Evolutionary conservation across 1,140 invertebrate genomes (phyloP).

Genomic region (Nephotettix cincticeps): DNA sequence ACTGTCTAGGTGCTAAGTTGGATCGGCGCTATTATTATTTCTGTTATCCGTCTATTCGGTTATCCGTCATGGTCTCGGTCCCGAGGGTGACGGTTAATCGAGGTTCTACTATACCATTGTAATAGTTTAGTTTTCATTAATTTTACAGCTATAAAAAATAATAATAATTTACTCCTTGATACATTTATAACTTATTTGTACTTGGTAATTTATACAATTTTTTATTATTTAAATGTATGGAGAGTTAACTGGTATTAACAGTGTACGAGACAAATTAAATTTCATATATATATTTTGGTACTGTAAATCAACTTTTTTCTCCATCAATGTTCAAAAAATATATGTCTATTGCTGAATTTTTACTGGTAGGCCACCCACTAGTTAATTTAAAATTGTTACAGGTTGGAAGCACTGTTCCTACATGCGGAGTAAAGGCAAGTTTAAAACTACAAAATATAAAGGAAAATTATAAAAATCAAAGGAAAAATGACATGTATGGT

Average conservation of each 20-base stretch:
- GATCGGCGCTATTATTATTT: too few species aligned
- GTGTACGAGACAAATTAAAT: neutral
- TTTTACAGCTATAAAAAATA: too few species aligned
- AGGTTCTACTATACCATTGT: too few species aligned
- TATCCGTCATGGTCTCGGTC: too few species aligned
- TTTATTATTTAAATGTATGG: too few species aligned
- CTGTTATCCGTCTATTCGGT: too few species aligned
- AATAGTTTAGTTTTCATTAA: too few species aligned
- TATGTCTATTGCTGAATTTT: neutral
- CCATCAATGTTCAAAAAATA: neutral
- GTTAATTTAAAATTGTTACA: neutral
- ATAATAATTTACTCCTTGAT: too few species aligned
- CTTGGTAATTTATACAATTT: too few species aligned
- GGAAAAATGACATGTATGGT: neutral
- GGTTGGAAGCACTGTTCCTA: neutral
- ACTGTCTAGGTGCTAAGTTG: too few species aligned
- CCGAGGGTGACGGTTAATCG: too few species aligned
- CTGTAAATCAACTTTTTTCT: neutral
- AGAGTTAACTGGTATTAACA: neutral
- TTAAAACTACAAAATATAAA: neutral
- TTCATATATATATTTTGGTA: neutral
- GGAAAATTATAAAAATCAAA: slow-evolving; percentile 5
- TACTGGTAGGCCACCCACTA: neutral
- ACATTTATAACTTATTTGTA: too few species aligned
- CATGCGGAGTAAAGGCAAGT: neutral